Evolutionary conservation across 2,888 invertebrate species (phyloP).

Genomic region (Melieria crassipennis): DNA sequence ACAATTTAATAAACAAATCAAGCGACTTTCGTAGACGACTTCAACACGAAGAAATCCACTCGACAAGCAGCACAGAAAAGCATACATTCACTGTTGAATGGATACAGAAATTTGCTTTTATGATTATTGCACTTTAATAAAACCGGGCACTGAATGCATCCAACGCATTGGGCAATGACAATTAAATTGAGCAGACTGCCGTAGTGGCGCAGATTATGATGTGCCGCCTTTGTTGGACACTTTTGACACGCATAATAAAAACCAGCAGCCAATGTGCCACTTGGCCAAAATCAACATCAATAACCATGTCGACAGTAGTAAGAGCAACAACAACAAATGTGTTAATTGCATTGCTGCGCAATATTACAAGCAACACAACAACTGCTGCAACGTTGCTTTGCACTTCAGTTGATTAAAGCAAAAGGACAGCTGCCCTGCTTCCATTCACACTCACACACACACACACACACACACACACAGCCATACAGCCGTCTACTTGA

Average conservation of each 20-base stretch:
- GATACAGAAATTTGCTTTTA: not conserved
- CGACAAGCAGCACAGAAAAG: too few relatives aligned
- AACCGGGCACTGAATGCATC: conserved; percentile 18
- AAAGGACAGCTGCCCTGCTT: conserved; percentile 42
- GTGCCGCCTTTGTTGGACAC: conserved; percentile 35
- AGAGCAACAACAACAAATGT: not conserved
- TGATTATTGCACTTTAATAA: conserved; percentile 46
- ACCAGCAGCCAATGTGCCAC: conserved; percentile 11
- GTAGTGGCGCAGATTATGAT: conserved; percentile 27
- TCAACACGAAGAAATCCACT: too few relatives aligned
- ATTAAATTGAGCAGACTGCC: conserved; percentile 33
- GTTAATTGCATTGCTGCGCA: conserved; percentile 22
- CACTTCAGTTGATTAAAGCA: conserved; percentile 26
- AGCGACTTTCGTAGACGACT: too few relatives aligned
- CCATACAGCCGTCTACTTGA: not conserved
- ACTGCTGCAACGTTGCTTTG: conserved; percentile 1
- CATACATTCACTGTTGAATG: too few relatives aligned
- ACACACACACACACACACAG: too few relatives aligned
- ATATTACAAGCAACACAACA: not conserved
- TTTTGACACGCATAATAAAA: conserved; percentile 54
- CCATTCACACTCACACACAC: not conserved
- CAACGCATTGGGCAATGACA: conserved; percentile 32
- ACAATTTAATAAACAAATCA: too few relatives aligned
- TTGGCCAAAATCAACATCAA: conserved; percentile 15
- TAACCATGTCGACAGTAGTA: not conserved